Base-by-base conservation (phyloP, 2,888 invertebrate genomes). In the Meandrusa payeni region DNA sequence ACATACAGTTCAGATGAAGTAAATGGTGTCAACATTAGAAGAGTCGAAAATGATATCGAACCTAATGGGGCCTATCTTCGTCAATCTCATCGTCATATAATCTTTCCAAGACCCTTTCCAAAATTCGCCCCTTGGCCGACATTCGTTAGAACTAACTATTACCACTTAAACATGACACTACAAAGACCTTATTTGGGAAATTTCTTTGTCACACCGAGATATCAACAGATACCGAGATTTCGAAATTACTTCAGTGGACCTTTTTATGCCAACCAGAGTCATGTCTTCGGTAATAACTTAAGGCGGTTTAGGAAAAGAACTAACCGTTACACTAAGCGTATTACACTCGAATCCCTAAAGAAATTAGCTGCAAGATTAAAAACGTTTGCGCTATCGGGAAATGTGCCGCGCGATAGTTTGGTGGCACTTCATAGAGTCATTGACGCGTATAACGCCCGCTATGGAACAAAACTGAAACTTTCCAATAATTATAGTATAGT, bases 371-470 rank as follows among this genome's bases (percentile, higher is more conserved):
- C 31, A 1, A 67, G 61, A 47, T 47, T 76, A 17, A 76, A 64
- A 57, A 51, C 56, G 5, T 46, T 71, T 2, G 39, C 64, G 0
- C 22, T 50, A 17, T 28, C 48, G 15, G 65, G 66, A 1, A 59
- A 55, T 36, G 48, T 32, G 1, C 56, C 64, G 9, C 43, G 50
- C 13, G 38, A 57, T 11, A 72, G 65, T 41, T 51, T 72, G 17
- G 48, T 58, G 26, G 49, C 65, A 1, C 51, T 82, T 1, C 60
- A 70, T 19, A 64, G 49, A 38, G 54, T 82, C 5, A 54, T 86
- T 6, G 49, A 64, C 3, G 68, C 71, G 10, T 87, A 70, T 47
- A 87, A 87, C 50, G 36, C 34, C 2, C 73, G 64, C 22, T 85
- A 78, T 43, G 64, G 64, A 36, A 48, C 69, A 5, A 69, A 52